These are phyloP conservation scores for Danio aesculapii DNA, from an alignment of 2,797 vertebrate species.

Conservation along the genomic window DNA sequence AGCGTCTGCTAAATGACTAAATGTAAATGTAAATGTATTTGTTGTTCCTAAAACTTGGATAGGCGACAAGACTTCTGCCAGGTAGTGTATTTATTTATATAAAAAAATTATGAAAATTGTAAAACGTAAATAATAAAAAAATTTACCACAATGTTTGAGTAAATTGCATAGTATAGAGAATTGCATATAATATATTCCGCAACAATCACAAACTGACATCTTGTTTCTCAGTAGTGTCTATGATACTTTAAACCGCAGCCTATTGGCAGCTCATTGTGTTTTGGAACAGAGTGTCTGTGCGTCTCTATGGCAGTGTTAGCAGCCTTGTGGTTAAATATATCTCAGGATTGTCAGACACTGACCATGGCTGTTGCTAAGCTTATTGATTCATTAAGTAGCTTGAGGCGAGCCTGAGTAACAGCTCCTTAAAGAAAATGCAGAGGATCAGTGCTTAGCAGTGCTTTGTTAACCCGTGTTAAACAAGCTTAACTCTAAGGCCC, in stretches of 20 bases:
- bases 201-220: background rate
- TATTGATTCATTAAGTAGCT: constrained; percentile 42
- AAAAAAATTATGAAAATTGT: no score
- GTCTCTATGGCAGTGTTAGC: background rate
- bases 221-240: background rate
- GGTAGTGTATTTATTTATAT: no score
- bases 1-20: no score
- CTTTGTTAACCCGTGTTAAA: constrained; percentile 44
- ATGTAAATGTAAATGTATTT: no score
- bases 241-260: background rate
- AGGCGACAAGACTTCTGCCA: no score
- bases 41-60: no score
- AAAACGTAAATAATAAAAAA: no score
- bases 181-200: background rate
- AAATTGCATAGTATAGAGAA: background rate
- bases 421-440: constrained; percentile 42
- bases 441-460: constrained; percentile 33
- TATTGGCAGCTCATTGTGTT: background rate
- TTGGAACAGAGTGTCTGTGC: background rate
- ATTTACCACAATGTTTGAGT: no score
- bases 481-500: constrained; percentile 42
- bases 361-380: constrained; percentile 22
- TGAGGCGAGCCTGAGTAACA: constrained; percentile 47
- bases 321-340: constrained; percentile 32
- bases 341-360: constrained; percentile 43